Base-by-base conservation (phyloP, 2,888 invertebrate species). In the Leptinotarsa rubiginosa region DNA sequence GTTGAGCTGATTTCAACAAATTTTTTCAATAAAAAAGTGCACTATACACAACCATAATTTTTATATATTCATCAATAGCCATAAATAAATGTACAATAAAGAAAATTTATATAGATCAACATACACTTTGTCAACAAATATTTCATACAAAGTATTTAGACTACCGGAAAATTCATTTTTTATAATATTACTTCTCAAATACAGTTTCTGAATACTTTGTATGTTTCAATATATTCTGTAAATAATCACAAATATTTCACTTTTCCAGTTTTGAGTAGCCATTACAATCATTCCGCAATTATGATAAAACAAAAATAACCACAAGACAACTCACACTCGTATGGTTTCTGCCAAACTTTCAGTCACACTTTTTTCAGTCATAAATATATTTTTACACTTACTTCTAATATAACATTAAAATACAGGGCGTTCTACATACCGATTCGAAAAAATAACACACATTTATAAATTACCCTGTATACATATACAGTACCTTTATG, bases 21-120 rank as follows among this genome's bases (percentile, higher is more conserved):
- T 62, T 62, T 52, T 25, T 65, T 78, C 64, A 75, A 72, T 71
- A 77, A 79, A 79, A 79, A 79, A 80, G 79, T 80, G 80, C 80
- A 81, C 79, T 77, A 74, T 79, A 80, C 80, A 81, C 80, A 81
- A 81, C 81, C 80, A 76, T 78, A 79, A 78, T 76, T 74, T 75
- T 69, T 66, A 74, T 76, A 70, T 72, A 71, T 67, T 72, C 65
- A 70, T 56, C 41, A 73, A 70, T 68, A 52, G 65, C 25, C 67
- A 68, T 65, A 70, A 72, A 74, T 70, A 52, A 74, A 64, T 15
- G 65, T 64, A 69, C 59, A 49, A 65, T 20, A 50, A 67, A 49
- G n/a, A 16, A 74, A 72, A 75, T 70, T 62, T 62, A 69, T 65
- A 69, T 66, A 49, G 47, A 65, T 69, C 52, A 67, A 73, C 72